These are phyloP conservation scores for Poecilia velifera DNA, from an alignment of 2,797 vertebrate genomes.

Conservation along the genomic window DNA sequence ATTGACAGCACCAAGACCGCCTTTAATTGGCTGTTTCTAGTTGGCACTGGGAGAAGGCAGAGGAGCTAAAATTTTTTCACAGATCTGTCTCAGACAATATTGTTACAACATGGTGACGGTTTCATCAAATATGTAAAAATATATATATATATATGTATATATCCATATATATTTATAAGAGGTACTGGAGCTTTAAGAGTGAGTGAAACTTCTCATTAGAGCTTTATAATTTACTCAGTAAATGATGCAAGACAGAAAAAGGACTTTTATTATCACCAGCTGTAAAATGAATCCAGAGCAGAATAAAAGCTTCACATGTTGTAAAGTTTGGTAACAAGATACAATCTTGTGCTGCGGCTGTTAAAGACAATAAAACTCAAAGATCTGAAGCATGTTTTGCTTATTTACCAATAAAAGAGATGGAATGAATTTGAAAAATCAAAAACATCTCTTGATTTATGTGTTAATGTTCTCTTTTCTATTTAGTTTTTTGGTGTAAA, in stretches of 20 bases:
- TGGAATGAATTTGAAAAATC: background rate
- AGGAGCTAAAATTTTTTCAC: no score
- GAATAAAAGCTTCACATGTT: background rate
- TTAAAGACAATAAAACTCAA: background rate
- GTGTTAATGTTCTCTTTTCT: background rate
- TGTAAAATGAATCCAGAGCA: background rate
- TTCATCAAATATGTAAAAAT: conserved; percentile 3
- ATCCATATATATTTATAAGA: no score
- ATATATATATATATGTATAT: background rate
- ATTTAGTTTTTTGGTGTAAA: background rate
- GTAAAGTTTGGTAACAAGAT: background rate
- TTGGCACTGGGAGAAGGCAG: no score
- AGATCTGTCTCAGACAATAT: no score
- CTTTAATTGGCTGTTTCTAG: no score
- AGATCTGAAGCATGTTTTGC: background rate
- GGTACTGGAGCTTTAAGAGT: background rate
- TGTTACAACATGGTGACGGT: no score
- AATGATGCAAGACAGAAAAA: background rate
- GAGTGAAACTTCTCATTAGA: background rate
- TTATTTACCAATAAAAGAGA: background rate
- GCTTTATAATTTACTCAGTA: background rate
- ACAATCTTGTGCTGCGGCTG: background rate
- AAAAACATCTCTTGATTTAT: background rate
- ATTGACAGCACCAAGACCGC: no score
- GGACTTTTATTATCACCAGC: background rate